Base-by-base conservation (phyloP, 2,797 vertebrate genomes). In the Xenopus petersii region DNA sequence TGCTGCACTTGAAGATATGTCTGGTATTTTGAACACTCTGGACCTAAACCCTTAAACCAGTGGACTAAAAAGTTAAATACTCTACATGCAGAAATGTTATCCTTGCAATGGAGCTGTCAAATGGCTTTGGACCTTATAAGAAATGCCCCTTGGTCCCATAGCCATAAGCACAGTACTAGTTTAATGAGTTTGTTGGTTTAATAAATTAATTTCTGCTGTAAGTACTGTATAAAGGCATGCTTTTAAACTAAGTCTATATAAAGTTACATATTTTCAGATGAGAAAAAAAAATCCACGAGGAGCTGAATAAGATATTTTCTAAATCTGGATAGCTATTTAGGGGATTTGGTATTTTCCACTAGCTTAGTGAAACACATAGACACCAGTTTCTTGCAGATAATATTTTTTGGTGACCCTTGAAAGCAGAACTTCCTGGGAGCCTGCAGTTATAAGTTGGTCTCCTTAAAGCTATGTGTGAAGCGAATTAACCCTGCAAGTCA, bases 281-380 rank as follows among this genome's bases (percentile, higher is more conserved):
- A 47, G 42, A 58, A 64, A 64, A 42, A 21, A 70, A 64, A 71
- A 77, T 77, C 70, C 64, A n/a, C 11, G 60, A 77, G 67, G 49
- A 58, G 75, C 75, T 77, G 75, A 77, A 77, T 77, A 77, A 77
- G 75, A 63, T 67, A 66, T 77, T 77, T 72, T 68, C 58, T 68
- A 73, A 77, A 72, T 73, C 75, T 72, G 64, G 61, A 77, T 72
- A 47, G 70, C 75, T 68, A 64, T 76, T 76, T 77, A 56, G 70
- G 70, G 64, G 75, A 77, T 77, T 77, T 77, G 46, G 67, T 66
- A 77, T 77, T 77, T 77, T 77, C 75, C 75, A 77, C 75, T 67
- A 63, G 75, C 75, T 77, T 77, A 77, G 64, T 72, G 59, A 73
- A 68, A 64, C 70, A 56, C 24, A 68, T 58, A 77, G 74, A 70